These are phyloP conservation scores for Cotesia typhae DNA, from an alignment of 1,140 invertebrate genomes.

Conservation along the genomic window DNA sequence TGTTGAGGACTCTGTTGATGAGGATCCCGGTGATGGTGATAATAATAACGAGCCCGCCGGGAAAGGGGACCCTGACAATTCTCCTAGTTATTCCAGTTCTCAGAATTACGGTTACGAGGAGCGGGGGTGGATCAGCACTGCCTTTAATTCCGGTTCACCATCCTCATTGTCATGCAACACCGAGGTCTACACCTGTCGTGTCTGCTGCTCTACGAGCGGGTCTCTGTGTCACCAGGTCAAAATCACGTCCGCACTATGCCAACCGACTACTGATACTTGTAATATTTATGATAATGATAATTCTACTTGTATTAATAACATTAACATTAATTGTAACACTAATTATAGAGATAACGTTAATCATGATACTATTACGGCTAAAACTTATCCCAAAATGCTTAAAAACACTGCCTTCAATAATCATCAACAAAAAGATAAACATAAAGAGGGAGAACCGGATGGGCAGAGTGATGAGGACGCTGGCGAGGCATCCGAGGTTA, in stretches of 20 bases:
- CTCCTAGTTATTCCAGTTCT: background rate
- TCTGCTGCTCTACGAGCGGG: background rate
- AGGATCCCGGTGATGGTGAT: constrained; percentile 12
- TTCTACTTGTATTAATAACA: too few species aligned
- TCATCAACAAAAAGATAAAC: constrained; percentile 35
- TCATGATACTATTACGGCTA: constrained; percentile 25
- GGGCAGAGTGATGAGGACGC: too few species aligned
- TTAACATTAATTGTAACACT: too few species aligned
- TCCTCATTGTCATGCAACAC: constrained; percentile 18
- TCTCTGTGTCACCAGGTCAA: background rate
- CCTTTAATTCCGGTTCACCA: constrained; percentile 30
- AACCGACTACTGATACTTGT: background rate
- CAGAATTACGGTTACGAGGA: constrained; percentile 22
- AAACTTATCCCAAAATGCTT: constrained; percentile 40
- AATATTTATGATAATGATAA: background rate
- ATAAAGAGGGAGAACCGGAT: too few species aligned
- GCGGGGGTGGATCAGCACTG: constrained; percentile 29
- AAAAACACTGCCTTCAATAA: constrained; percentile 53
- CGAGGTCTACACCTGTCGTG: constrained; percentile 8
- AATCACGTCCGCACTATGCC: constrained; percentile 2
- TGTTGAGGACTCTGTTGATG: background rate
- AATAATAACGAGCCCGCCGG: constrained; percentile 11
- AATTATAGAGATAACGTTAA: background rate
- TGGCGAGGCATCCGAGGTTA: too few species aligned
- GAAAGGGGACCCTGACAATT: background rate